Conservation (phyloP, 2,797 vertebrate genomes). For the Neostethus bicornis region DNA sequence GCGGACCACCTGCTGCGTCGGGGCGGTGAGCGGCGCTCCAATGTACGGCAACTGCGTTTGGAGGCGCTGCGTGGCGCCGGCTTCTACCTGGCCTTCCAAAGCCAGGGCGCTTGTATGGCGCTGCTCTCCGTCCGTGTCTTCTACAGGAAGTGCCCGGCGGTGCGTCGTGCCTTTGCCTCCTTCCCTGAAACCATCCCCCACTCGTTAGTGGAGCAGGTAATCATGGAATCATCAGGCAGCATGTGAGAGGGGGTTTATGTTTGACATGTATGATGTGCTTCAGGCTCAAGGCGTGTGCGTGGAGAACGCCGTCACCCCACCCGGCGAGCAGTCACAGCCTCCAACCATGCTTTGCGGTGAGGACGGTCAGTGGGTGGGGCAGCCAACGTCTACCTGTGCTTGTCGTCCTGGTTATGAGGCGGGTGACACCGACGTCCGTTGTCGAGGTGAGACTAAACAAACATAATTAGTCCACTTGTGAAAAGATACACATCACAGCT, state of each 20-base stretch:
- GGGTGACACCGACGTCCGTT: slow-evolving; percentile 68
- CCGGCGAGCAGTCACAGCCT: slow-evolving; percentile 58
- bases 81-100: slow-evolving; percentile 88
- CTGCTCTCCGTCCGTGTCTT: slow-evolving; percentile 84
- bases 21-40: slow-evolving; percentile 75
- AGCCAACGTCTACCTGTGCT: slow-evolving; percentile 77
- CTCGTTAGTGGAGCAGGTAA: slow-evolving; percentile 83
- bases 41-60: slow-evolving; percentile 82
- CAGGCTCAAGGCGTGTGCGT: slow-evolving; percentile 83
- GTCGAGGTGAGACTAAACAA: slow-evolving; percentile 74
- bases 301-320: slow-evolving; percentile 70
- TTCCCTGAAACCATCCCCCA: slow-evolving; percentile 85
- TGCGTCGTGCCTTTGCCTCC: slow-evolving; percentile 76
- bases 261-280: slow-evolving; percentile 11
- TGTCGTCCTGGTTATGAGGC: slow-evolving; percentile 83
- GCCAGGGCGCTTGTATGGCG: slow-evolving; percentile 88
- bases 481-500: too few relatives aligned
- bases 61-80: slow-evolving; percentile 74
- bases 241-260: too few relatives aligned
- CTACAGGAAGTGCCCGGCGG: slow-evolving; percentile 82
- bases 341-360: slow-evolving; percentile 88
- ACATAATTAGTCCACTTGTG: too few relatives aligned
- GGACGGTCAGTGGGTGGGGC: slow-evolving; percentile 87
- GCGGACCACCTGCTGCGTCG: slow-evolving; percentile 82
- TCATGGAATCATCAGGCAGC: slow-evolving; percentile 7